Evolutionary conservation across 53 echinoderm and acorn worm species (phyloP).

Genomic region (Paracentrotus lividus): DNA sequence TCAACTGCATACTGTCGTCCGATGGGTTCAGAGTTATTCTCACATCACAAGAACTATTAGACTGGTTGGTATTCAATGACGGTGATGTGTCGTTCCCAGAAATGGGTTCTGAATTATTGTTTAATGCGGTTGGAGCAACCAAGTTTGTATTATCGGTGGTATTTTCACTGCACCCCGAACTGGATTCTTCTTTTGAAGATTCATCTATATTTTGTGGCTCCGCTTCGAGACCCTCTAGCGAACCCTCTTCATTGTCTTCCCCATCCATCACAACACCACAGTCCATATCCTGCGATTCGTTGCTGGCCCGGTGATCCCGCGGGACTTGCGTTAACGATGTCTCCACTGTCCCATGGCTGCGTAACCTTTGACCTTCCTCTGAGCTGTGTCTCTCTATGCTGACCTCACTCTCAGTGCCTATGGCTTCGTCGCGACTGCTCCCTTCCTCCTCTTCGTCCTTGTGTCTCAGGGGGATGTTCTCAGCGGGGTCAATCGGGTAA

Average conservation of each 20-base stretch:
- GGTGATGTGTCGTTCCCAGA: not conserved
- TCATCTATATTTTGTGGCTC: not conserved
- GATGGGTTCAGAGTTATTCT: conserved; percentile 65
- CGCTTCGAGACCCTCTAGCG: conserved; percentile 15
- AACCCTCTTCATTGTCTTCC: conserved; percentile 55
- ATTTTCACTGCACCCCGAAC: conserved; percentile 4
- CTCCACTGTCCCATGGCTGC: not conserved
- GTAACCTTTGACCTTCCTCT: conserved; percentile 39
- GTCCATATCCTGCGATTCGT: conserved; percentile 47
- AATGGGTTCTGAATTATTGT: not conserved
- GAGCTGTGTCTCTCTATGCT: conserved; percentile 63
- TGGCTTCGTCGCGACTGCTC: conserved; percentile 78
- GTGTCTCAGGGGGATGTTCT: conserved; percentile 82
- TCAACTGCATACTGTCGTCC: conserved; percentile 41
- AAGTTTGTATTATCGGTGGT: not conserved
- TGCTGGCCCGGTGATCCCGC: not conserved
- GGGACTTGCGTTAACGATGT: conserved; percentile 44
- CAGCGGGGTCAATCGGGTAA: conserved; percentile 64
- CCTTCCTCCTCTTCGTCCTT: conserved; percentile 79
- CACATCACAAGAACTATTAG: conserved; percentile 59
- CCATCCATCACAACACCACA: conserved; percentile 70
- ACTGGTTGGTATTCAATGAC: conserved; percentile 49
- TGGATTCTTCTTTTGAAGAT: not conserved
- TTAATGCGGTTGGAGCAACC: not conserved
- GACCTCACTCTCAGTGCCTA: conserved; percentile 84